A percentile compares a stretch with the other conserved stretches of the same genome.
Conservation (phyloP, 2,797 vertebrate species). For the Acanthopagrus latus region DNA sequence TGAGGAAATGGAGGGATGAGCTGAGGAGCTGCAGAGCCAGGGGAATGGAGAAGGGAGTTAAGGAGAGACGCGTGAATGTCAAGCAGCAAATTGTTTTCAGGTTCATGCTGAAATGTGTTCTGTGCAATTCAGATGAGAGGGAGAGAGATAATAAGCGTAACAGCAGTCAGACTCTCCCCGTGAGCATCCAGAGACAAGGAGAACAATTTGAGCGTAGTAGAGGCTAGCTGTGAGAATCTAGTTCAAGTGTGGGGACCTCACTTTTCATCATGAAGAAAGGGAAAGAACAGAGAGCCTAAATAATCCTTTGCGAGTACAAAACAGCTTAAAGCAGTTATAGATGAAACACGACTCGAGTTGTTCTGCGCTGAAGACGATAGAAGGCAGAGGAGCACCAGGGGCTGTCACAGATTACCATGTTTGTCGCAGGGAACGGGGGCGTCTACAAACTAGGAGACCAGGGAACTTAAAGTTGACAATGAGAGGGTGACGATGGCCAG, state of each 20-base stretch:
- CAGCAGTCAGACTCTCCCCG: conserved; percentile 33
- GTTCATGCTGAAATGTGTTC: conserved; percentile 53
- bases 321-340: conserved; percentile 50
- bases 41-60: conserved; percentile 29
- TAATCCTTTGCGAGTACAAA: conserved; percentile 51
- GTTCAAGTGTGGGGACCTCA: conserved; percentile 27
- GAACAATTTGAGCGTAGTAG: conserved; percentile 44
- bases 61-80: conserved; percentile 53
- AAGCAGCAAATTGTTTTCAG: conserved; percentile 57
- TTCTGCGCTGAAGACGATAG: conserved; percentile 48
- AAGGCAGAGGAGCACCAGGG: conserved; percentile 45
- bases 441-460: conserved; percentile 40
- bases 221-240: conserved; percentile 23
- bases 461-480: conserved; percentile 26
- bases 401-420: conserved; percentile 51
- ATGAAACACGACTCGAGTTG: conserved; percentile 40
- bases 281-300: conserved; percentile 37
- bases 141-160: conserved; percentile 39
- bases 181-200: conserved; percentile 25
- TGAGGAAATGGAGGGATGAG: conserved; percentile 36
- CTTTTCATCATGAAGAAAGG: conserved; percentile 21
- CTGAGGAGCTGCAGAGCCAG: conserved; percentile 26
- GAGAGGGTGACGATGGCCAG: conserved; percentile 33
- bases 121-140: conserved; percentile 59
- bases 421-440: conserved; percentile 41